Evolutionary conservation across 2,888 invertebrate genomes (phyloP).

Genomic region (Campoplex nolae): DNA sequence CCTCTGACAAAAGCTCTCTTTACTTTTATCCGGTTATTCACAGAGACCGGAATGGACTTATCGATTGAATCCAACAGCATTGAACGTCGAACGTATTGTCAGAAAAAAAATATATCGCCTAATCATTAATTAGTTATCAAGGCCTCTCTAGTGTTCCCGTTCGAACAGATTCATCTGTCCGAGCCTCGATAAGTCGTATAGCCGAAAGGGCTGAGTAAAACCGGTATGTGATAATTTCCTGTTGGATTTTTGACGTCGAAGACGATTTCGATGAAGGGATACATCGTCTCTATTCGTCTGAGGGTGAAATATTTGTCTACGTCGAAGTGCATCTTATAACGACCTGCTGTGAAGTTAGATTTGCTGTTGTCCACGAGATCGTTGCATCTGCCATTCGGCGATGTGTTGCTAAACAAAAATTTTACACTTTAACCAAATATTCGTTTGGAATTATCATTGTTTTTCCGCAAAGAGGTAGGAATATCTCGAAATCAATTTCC

Average conservation of each 20-base stretch:
- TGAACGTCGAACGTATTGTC: neutral
- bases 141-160: constrained; percentile 25
- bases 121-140: constrained; percentile 26
- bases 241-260: constrained; percentile 88
- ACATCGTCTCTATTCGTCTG: constrained; percentile 88
- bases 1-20: neutral
- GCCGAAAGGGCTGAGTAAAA: constrained; percentile 91
- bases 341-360: constrained; percentile 88
- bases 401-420: constrained; percentile 85
- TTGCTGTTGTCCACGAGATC: constrained; percentile 86
- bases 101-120: neutral
- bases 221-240: constrained; percentile 91
- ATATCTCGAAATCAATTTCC: neutral
- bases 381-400: constrained; percentile 88
- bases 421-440: constrained; percentile 23
- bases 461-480: too few species aligned
- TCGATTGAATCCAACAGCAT: neutral
- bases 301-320: constrained; percentile 89
- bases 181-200: constrained; percentile 92
- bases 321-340: constrained; percentile 91
- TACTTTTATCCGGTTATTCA: neutral
- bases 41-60: neutral
- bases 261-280: constrained; percentile 92
- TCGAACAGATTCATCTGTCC: constrained; percentile 80
- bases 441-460: neutral